Percentiles rank a stretch among this genome's conserved stretches.
phyloP scores from a whole-genome alignment of 2,888 invertebrate genomes.

The Troides aeacus region DNA sequence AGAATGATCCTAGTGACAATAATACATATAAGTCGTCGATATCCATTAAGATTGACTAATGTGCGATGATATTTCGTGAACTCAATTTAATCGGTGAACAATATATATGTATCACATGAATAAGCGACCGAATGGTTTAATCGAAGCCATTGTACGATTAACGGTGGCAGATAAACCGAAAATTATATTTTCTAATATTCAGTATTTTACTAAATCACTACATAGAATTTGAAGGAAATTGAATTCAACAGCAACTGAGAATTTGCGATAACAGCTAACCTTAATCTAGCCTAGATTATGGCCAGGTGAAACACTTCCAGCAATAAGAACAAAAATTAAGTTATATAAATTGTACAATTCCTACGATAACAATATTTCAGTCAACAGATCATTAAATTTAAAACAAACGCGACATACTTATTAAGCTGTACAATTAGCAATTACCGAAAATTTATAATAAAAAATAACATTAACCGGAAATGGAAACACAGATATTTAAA shows the following conservation, averaged over 20 bases:
- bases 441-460: neutral
- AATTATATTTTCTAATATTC: slow-evolving; percentile 14
- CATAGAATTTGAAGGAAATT: no score
- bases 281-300: no score
- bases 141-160: slow-evolving; percentile 29
- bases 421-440: no score
- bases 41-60: slow-evolving; percentile 8
- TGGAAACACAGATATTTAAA: neutral
- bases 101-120: slow-evolving; percentile 9
- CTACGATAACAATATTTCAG: no score
- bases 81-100: slow-evolving; percentile 18
- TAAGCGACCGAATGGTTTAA: slow-evolving; percentile 15
- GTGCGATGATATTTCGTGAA: slow-evolving; percentile 15
- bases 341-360: no score
- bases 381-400: no score
- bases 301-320: no score
- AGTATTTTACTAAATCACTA: no score
- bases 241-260: no score
- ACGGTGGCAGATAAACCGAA: slow-evolving; percentile 24
- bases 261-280: no score
- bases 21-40: neutral
- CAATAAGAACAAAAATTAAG: no score
- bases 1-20: slow-evolving; percentile 1
- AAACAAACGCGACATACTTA: no score
- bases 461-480: neutral